Base-by-base conservation (phyloP, 2,888 invertebrate species). In the Hypomecis atomaria region DNA sequence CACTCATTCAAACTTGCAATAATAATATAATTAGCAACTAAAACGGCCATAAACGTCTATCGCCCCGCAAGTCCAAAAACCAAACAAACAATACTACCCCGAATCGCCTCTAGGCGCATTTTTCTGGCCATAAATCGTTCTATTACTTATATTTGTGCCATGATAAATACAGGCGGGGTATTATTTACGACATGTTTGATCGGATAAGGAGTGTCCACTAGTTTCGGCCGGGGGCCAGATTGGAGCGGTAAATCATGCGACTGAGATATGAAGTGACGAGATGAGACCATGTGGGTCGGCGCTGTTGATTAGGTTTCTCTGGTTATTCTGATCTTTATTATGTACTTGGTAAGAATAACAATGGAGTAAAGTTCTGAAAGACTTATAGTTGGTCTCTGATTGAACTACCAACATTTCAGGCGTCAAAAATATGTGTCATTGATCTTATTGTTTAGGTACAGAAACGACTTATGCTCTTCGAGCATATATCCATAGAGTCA, bases 131-230 rank as follows among this genome's bases (percentile, higher is more conserved):
- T 90, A 90, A 89, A 90, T 88, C 80, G 78, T 79, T 70, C 77
- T 79, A 85, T 84, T 87, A 85, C 85, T 83, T 82, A 82, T 79
- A 83, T 86, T 86, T 86, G 82, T 76, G 78, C 79, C 76, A 78
- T 89, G 92, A 91, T 92, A 91, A 90, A 90, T 87, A 89, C 85
- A 81, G 87, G 82, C 83, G 86, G 73, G 83, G 85, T 78, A 84
- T 90, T 88, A 92, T 92, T 91, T 91, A 92, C 85, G 85, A 83
- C 83, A 75, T 82, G 78, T 88, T 85, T 85, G 91, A 92, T 92
- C 90, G 85, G 91, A 92, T 92, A 90, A 75, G 70, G 67, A 72
- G 69, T 92, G 92, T 92, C 92, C 91, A 89, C 88, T 79, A 71
- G 71, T 66, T 65, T 59, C 62, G 49, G 61, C 71, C 78, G 79